A percentile compares a stretch with the other conserved stretches of the same genome.
Evolutionary conservation across 2,797 vertebrate species (phyloP).

Genomic region (Esox lucius): DNA sequence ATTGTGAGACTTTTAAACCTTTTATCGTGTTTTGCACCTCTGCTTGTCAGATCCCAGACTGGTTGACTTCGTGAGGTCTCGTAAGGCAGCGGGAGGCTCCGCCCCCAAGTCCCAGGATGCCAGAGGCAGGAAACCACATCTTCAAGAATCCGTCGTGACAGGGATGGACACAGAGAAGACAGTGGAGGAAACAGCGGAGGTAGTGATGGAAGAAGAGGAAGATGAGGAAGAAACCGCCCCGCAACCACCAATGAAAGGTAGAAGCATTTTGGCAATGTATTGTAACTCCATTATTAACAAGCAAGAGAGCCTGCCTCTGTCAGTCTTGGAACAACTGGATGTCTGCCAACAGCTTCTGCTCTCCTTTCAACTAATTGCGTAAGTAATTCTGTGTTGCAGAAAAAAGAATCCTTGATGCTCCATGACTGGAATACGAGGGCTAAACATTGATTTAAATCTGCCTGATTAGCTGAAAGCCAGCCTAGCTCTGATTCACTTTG

Average conservation of each 20-base stretch:
- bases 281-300: background rate
- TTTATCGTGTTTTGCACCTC: constrained; percentile 17
- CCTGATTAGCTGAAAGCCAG: constrained; percentile 58
- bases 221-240: constrained; percentile 42
- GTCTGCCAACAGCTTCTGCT: constrained; percentile 19
- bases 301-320: constrained; percentile 2
- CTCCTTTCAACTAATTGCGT: constrained; percentile 26
- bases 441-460: constrained; percentile 66
- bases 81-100: constrained; percentile 40
- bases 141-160: constrained; percentile 19
- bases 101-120: constrained; percentile 13
- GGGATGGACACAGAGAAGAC: constrained; percentile 21
- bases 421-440: constrained; percentile 44
- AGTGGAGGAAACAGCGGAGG: constrained; percentile 47
- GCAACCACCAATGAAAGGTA: constrained; percentile 57
- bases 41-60: constrained; percentile 82
- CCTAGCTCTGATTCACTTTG: constrained; percentile 48
- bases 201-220: constrained; percentile 64
- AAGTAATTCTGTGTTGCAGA: constrained; percentile 37
- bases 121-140: background rate
- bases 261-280: background rate
- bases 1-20: background rate
- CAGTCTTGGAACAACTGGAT: constrained; percentile 25
- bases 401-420: constrained; percentile 34
- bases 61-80: constrained; percentile 86